Base-by-base conservation (phyloP, 2,797 vertebrate genomes). In the Gambelia wislizenii region DNA sequence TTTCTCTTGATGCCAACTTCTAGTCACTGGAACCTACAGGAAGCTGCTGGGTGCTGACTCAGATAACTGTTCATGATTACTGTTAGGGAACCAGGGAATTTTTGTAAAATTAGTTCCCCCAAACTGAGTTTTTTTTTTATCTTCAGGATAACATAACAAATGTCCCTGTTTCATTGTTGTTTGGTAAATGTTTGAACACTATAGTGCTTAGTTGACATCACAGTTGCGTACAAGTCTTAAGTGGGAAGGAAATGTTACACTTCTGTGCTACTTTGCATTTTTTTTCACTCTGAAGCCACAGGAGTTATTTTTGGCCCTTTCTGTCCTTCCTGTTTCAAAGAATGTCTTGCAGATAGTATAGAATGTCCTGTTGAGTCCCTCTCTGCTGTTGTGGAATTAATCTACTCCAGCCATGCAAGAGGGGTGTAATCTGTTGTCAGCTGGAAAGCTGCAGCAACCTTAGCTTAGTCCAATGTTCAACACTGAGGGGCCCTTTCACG, bases 181-280 rank as follows among this genome's bases (percentile, higher is more conserved):
- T 42, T 12, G 25, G 0, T 44, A 20, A 76, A 44, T n/a, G 30
- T 20, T 85, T 44, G 30, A 61, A 22, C 27, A 18, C 56, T 59
- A 59, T 44, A 7, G 4, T 2, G 10, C 12, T 6, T 69, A 69
- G 49, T 56, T 54, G n/a, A 25, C 76, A 30, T 70, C 8, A 20
- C 9, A 72, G 72, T n/a, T 69, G 1, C 47, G 13, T 47, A 22
- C 2, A 49, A n/a, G 69, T 56, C 44, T 72, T 33, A 22, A 82
- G 49, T 64, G 18, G 39, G 79, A 25, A 86, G 27, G 89, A 92
- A 91, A 84, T 12, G 0, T 47, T 86, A 7, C 1, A 59, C 30
- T 1, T 81, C 3, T 10, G 82, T 59, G 0, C 18, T n/a, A 1
- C 49, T 0, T 16, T 86, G 54, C 52, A 27, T 25, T 12, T 47